A percentile compares a stretch with the other conserved stretches of the same genome.
These are phyloP conservation scores for Acridotheres tristis DNA, from an alignment of 2,797 vertebrate genomes.

Conservation along the genomic window DNA sequence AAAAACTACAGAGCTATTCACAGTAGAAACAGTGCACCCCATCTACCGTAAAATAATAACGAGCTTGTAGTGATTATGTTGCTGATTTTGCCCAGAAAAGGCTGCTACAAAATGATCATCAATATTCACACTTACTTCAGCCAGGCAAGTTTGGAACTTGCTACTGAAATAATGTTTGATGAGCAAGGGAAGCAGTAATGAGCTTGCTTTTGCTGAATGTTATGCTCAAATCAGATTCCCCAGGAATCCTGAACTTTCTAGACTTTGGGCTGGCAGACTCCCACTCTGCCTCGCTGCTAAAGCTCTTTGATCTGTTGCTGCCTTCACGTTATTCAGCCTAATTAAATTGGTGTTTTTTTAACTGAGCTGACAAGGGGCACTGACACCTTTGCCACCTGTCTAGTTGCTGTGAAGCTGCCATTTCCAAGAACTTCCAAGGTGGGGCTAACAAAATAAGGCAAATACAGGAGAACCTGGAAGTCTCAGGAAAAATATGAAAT, in stretches of 20 bases:
- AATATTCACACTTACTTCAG: neutral
- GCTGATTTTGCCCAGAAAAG: neutral
- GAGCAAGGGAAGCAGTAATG: neutral
- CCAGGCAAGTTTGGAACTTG: neutral
- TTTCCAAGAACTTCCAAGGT: slow-evolving; percentile 41
- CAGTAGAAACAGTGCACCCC: neutral
- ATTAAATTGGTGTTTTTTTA: neutral
- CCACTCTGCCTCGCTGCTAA: neutral
- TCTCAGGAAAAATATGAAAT: slow-evolving; percentile 38
- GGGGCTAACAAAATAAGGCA: slow-evolving; percentile 39
- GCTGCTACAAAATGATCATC: neutral
- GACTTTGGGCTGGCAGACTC: neutral
- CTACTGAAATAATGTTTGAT: neutral
- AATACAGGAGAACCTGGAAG: slow-evolving; percentile 35
- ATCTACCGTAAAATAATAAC: neutral
- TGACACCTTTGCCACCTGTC: neutral
- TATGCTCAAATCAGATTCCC: neutral
- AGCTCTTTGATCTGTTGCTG: neutral
- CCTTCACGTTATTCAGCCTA: neutral
- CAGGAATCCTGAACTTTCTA: neutral
- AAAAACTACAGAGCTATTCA: slow-evolving; percentile 37
- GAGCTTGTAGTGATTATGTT: neutral
- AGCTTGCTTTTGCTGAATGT: neutral
- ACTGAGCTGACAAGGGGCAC: neutral
- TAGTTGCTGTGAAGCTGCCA: neutral